Base-by-base conservation (phyloP, 92 coral and sea anemone species). In the Palythoa grandis region DNA sequence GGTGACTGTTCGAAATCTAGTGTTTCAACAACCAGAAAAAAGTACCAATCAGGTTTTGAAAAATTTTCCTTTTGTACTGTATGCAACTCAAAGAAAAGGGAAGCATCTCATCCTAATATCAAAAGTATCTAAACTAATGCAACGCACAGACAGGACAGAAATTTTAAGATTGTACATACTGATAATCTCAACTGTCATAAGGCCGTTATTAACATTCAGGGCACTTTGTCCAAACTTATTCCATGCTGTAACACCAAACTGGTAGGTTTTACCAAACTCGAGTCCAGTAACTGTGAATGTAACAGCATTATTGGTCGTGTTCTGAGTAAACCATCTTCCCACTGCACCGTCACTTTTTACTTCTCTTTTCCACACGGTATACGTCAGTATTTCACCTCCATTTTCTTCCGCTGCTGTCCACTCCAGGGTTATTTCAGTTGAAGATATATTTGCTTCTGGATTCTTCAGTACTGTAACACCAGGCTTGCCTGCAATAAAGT, bases 181-280 rank as follows among this genome's bases (percentile, higher is more conserved):
- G 40, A 69, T 9, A 24, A 69, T 69, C 5, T 11, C 16, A 40
- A 72, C 24, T 72, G 38, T 17, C 16, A 13, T 72, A 8, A 72
- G 52, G 6, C 76, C 53, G 4, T 72, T 38, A 0, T 38, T 22
- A 11, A 47, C 61, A 74, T 50, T 63, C 57, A 48, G 15, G 12
- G n/a, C 35, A 23, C 61, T 50, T 29, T 50, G 61, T 74, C 79
- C 79, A 11, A 37, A 72, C 14, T 3, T 72, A 54, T 72, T 72
- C 77, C 77, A 72, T 2, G 77, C 77, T 5, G 77, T 72, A 6
- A 72, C 56, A 72, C 52, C 77, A 43, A 72, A 72, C 77, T 72
- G 77, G 24, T 72, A 72, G 22, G 77, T 72, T n/a, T 72, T 72
- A 47, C 5, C 56, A 19, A 47, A 16, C 56, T 72, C 16, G 5